These are phyloP conservation scores for Oscheius onirici DNA, from an alignment of 2,888 invertebrate genomes.

Conservation along the genomic window DNA sequence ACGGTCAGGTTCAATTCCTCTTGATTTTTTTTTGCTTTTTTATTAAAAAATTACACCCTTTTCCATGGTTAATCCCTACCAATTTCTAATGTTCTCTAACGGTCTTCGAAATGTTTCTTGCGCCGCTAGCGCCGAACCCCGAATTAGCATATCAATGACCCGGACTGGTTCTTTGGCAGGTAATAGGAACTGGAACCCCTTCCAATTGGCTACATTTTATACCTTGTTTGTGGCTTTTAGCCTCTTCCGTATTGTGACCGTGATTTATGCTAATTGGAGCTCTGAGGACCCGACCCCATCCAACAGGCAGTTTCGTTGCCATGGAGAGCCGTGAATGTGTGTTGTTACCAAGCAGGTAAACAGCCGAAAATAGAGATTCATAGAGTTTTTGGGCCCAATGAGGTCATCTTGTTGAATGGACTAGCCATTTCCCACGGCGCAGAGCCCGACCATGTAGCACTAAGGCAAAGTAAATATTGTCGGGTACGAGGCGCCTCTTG, in stretches of 20 bases:
- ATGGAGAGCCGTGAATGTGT: background rate
- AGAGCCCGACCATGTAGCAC: background rate
- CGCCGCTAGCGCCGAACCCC: too few relatives aligned
- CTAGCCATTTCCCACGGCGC: constrained; percentile 7
- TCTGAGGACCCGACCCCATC: too few relatives aligned
- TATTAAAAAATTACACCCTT: too few relatives aligned
- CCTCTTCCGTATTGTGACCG: constrained; percentile 11
- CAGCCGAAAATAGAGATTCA: background rate
- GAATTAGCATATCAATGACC: too few relatives aligned
- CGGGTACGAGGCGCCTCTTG: background rate
- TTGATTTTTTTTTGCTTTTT: too few relatives aligned
- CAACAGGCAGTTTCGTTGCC: background rate
- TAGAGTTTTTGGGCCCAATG: background rate
- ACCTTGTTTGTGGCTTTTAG: background rate
- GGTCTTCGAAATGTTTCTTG: too few relatives aligned
- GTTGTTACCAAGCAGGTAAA: background rate
- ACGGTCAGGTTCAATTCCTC: too few relatives aligned
- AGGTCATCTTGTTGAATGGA: background rate
- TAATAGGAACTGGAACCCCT: too few relatives aligned
- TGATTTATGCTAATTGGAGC: constrained; percentile 21
- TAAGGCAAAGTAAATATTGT: constrained; percentile 20
- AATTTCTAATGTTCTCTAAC: too few relatives aligned
- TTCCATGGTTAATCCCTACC: too few relatives aligned
- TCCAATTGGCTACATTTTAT: too few relatives aligned
- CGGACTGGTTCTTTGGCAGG: too few relatives aligned